Evolutionary conservation across 2,888 invertebrate species (phyloP).

Genomic region (Pristionchus exspectatus): DNA sequence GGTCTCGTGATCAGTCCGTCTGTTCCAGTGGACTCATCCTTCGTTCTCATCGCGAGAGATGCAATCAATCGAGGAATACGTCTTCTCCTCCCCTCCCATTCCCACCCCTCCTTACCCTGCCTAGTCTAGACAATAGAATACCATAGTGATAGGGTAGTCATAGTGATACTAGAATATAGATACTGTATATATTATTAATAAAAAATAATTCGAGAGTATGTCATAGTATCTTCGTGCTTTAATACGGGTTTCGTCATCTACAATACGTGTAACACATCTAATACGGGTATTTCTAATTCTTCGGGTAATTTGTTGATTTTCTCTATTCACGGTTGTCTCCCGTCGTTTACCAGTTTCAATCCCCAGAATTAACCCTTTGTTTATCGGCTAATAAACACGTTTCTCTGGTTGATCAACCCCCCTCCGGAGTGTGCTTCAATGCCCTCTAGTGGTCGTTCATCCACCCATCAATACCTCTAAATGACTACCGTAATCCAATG

Average conservation of each 20-base stretch:
- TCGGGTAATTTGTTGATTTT: conserved; percentile 12
- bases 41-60: conserved; percentile 47
- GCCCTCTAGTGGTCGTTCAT: conserved; percentile 43
- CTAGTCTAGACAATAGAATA: neutral
- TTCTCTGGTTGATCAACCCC: conserved; percentile 9
- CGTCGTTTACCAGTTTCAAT: neutral
- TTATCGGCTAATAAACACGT: conserved; percentile 38
- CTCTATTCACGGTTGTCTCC: conserved; percentile 11
- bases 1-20: conserved; percentile 40
- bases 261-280: neutral
- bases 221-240: neutral
- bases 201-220: neutral
- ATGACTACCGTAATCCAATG: neutral
- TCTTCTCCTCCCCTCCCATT: conserved; percentile 11
- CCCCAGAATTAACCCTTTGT: conserved; percentile 26
- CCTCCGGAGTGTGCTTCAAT: conserved; percentile 7
- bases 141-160: conserved; percentile 3
- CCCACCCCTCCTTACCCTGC: neutral
- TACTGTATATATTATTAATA: neutral
- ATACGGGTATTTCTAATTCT: neutral
- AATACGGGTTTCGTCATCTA: neutral
- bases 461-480: conserved; percentile 32
- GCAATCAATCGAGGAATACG: conserved; percentile 51
- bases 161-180: neutral
- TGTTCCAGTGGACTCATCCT: conserved; percentile 46